Evolutionary conservation across 2,113 vertebrate species (phyloP).

Genomic region (Amia ocellicauda): DNA sequence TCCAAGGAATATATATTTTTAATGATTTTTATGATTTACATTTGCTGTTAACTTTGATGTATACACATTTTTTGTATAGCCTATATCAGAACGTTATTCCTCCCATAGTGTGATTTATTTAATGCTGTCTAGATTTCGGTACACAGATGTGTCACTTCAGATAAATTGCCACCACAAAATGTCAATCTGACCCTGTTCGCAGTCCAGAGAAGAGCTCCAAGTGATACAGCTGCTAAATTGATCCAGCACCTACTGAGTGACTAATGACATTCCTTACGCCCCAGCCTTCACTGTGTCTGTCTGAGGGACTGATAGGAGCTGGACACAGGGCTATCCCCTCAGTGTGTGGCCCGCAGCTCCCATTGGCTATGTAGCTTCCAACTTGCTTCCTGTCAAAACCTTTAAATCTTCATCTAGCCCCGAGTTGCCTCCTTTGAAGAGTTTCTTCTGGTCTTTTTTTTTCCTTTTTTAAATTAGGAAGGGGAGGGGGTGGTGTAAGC

Average conservation of each 20-base stretch:
- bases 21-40: too few species aligned
- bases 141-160: slow-evolving; percentile 40
- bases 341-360: slow-evolving; percentile 41
- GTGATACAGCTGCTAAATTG: slow-evolving; percentile 60
- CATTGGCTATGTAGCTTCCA: slow-evolving; percentile 52
- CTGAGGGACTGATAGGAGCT: slow-evolving; percentile 28
- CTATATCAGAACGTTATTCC: too few species aligned
- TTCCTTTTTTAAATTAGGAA: slow-evolving; percentile 16
- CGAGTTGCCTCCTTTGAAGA: slow-evolving; percentile 39
- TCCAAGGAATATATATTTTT: too few species aligned
- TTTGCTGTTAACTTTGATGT: too few species aligned
- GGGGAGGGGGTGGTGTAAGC: not conserved
- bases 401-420: slow-evolving; percentile 41
- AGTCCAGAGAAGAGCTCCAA: slow-evolving; percentile 25
- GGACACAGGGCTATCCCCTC: slow-evolving; percentile 6
- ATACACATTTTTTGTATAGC: too few species aligned
- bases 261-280: slow-evolving; percentile 60
- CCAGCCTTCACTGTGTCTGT: slow-evolving; percentile 27
- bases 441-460: slow-evolving; percentile 22
- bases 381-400: slow-evolving; percentile 48
- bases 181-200: slow-evolving; percentile 50
- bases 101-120: slow-evolving; percentile 34
- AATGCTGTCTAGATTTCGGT: slow-evolving; percentile 38
- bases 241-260: slow-evolving; percentile 57
- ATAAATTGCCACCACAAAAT: slow-evolving; percentile 44